Evolutionary conservation across 1,140 invertebrate species (phyloP).

Genomic region (Hydropsyche tenuis): DNA sequence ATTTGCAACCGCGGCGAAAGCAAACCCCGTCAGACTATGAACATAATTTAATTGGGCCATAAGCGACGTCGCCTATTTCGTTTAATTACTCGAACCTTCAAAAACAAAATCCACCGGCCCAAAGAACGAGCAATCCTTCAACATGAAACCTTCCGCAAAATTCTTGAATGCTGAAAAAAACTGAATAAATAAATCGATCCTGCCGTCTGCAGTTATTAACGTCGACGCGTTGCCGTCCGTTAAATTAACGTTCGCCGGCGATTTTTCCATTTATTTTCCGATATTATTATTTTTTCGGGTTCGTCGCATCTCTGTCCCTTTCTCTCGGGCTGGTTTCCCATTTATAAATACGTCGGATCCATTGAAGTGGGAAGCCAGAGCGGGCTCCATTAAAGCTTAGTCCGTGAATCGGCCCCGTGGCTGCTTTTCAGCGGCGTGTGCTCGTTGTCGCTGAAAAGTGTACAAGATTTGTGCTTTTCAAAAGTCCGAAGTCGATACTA

Average conservation of each 20-base stretch:
- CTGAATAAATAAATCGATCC: no score
- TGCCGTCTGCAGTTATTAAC: neutral
- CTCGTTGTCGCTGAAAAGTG: conserved; percentile 1
- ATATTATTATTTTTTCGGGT: no score
- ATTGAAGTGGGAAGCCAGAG: conserved; percentile 2
- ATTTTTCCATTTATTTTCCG: neutral
- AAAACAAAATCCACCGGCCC: no score
- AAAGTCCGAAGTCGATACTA: neutral
- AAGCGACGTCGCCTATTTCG: no score
- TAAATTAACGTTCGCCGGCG: conserved; percentile 6
- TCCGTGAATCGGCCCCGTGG: neutral
- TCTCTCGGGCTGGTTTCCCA: neutral
- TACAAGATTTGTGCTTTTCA: conserved; percentile 10
- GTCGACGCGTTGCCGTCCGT: neutral
- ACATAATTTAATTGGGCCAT: no score
- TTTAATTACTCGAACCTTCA: no score
- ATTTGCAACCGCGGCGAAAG: no score
- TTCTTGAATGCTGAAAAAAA: no score
- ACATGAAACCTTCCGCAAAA: no score
- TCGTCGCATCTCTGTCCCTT: no score
- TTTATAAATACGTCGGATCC: conserved; percentile 14
- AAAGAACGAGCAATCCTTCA: no score
- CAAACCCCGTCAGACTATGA: no score
- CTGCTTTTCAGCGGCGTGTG: neutral
- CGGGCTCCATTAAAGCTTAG: conserved; percentile 25